Evolutionary conservation across 1,140 invertebrate genomes (phyloP), one percentile per base, ranked within the genome.

Genomic region (Odontomachus brunneus): DNA sequence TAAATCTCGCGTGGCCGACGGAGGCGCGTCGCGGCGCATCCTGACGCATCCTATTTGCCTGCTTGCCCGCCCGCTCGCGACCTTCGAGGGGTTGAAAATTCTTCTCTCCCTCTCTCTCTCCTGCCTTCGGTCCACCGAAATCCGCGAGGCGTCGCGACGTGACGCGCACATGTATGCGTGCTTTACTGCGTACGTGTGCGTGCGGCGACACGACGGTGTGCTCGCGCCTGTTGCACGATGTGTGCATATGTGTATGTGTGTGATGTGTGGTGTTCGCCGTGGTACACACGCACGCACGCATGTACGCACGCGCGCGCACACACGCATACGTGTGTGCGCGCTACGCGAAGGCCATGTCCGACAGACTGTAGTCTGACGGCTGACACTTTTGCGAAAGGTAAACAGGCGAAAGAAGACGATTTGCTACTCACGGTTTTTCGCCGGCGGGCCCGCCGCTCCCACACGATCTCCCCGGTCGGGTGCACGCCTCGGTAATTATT

Each of bases 321-420:
- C 12, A 7, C 5, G 72, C 1, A 26, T 11, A 26, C 29, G 71
- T 49, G 76, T 24, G 65, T 63, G 74, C 82, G 48, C 76, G 71
- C 51, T 76, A 78, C 83, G 80, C 87, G 91, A 92, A 92, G 91
- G 91, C 90, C 91, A 91, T 90, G 82, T 91, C 82, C 75, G 81
- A 85, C 89, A 85, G 84, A 83, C 89, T 85, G 86, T 83, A 87
- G 83, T 82, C 78, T 85, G 82, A 84, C 83, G 76, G 51, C 66
- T 88, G 60, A 85, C n/a, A n/a, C 72, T 87, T 89, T 84, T 65
- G 59, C 38, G 78, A 85, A 89, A 84, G 59, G 83, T 87, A 88
- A 90, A 86, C 85, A 85, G 49, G 62, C 81, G 22, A 86, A 71
- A 26, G 57, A 80, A 66, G 69, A 75, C 75, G 38, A 57, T 48